Base-by-base conservation (phyloP, 1,140 invertebrate species). In the Sitophilus oryzae region DNA sequence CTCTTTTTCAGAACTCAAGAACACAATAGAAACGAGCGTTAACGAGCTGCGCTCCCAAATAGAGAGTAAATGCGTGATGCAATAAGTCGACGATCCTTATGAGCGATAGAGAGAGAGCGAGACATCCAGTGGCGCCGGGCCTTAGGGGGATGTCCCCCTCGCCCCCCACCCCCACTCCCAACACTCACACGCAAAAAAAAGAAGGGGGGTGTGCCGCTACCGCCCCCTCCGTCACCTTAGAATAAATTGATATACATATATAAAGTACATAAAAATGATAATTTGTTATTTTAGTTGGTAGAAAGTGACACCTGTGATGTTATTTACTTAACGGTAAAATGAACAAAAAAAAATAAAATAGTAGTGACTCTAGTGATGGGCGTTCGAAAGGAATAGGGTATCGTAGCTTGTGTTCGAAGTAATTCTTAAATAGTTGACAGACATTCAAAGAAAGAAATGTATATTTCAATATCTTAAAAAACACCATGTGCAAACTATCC, bases 21-120 rank as follows among this genome's bases (percentile, higher is more conserved):
- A 93, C 77, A 87, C 89, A 73, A 86, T 94, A 81, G 90, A 93
- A 78, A 89, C 88, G 70, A 89, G 93, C 82, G 89, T 93, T 74
- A 93, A 86, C 77, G 91, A 93, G 80, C 79, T 93, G 73, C 93
- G 93, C 79, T 84, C 89, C 68, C 89, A 92, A 78, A 89, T 94
- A 73, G 91, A 93, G 81, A 91, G 87, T 78, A 92, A 90, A 79
- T 94, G 89, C 79, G 86, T 84, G 70, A 83, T 91, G 77, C 89
- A 92, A 87, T 91, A 82, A 85, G 67, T 65, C 5, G 25, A 5
- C 25, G 25, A 30, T 6, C 25, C n/a, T n/a, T n/a, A n/a, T n/a
- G n/a, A n/a, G n/a, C n/a, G n/a, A n/a, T n/a, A n/a, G n/a, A n/a
- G n/a, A n/a, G n/a, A 61, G 59, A 60, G 59, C 57, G 63, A 66